phyloP scores from a whole-genome alignment of 2,797 vertebrate species.

The Manis pentadactyla region DNA sequence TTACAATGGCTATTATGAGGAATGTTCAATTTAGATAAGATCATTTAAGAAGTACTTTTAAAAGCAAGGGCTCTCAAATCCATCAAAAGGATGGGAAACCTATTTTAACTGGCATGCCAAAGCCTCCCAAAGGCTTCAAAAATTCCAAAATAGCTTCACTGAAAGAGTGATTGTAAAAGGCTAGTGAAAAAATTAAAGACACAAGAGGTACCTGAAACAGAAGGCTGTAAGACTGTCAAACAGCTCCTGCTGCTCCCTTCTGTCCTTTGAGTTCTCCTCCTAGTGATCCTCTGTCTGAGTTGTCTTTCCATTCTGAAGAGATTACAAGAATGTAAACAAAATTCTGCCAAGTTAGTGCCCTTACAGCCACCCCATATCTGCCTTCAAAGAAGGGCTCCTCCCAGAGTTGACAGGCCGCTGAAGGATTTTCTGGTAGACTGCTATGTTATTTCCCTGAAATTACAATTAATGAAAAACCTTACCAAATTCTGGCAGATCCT shows the following conservation, averaged over 20 bases:
- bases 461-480: not conserved
- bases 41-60: too few species aligned
- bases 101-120: too few species aligned
- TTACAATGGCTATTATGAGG: too few species aligned
- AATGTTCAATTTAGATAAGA: too few species aligned
- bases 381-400: not conserved
- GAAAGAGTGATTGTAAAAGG: not conserved
- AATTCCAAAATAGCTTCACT: not conserved
- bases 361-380: not conserved
- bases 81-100: not conserved
- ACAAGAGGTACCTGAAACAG: too few species aligned
- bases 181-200: not conserved
- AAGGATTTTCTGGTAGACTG: not conserved
- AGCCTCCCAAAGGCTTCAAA: not conserved
- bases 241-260: too few species aligned
- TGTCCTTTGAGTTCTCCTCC: too few species aligned
- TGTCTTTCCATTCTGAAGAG: too few species aligned
- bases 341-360: not conserved
- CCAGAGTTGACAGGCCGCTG: not conserved
- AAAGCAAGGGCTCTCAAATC: not conserved
- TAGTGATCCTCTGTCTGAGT: too few species aligned
- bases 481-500: not conserved
- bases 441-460: not conserved
- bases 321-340: not conserved
- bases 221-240: fast-evolving